A percentile compares a stretch with the other conserved stretches of the same genome.
Conservation (phyloP, 2,888 invertebrate species). For the Catocala nupta region DNA sequence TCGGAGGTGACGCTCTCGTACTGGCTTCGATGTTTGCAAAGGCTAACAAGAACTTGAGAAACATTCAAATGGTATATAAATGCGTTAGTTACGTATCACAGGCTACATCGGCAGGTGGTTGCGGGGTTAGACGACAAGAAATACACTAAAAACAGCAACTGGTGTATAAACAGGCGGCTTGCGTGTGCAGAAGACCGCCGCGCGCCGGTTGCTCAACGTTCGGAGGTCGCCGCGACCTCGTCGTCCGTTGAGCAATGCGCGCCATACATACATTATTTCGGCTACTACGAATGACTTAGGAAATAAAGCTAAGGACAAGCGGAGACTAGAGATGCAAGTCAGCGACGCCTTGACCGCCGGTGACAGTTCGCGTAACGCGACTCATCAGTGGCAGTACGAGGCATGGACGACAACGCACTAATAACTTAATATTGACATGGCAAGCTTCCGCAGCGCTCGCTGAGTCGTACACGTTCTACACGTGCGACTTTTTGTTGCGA, state of each 20-base stretch:
- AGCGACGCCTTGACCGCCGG: too few relatives aligned
- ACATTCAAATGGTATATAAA: background rate
- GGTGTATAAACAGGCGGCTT: too few relatives aligned
- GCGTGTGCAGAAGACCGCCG: conserved; percentile 1
- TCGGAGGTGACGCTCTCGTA: background rate
- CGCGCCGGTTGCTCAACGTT: conserved; percentile 12
- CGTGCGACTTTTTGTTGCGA: too few relatives aligned
- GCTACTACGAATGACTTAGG: conserved; percentile 20
- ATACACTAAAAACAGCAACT: background rate
- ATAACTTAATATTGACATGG: conserved; percentile 4
- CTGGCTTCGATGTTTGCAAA: background rate
- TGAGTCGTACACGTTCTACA: too few relatives aligned
- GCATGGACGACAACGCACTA: background rate
- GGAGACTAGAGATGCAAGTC: conserved; percentile 41
- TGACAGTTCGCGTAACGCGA: too few relatives aligned
- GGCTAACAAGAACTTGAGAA: background rate
- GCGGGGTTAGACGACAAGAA: too few relatives aligned
- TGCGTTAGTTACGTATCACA: conserved; percentile 8
- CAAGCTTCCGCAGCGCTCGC: background rate
- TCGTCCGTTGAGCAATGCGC: conserved; percentile 8
- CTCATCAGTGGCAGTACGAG: too few relatives aligned
- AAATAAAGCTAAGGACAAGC: conserved; percentile 43
- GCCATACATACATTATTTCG: conserved; percentile 7
- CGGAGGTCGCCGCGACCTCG: conserved; percentile 11
- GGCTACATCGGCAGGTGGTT: background rate